A percentile compares a stretch with the other conserved stretches of the same genome.
These are phyloP conservation scores for Cichladusa arquata DNA, from an alignment of 2,113 vertebrate species.

Conservation along the genomic window DNA sequence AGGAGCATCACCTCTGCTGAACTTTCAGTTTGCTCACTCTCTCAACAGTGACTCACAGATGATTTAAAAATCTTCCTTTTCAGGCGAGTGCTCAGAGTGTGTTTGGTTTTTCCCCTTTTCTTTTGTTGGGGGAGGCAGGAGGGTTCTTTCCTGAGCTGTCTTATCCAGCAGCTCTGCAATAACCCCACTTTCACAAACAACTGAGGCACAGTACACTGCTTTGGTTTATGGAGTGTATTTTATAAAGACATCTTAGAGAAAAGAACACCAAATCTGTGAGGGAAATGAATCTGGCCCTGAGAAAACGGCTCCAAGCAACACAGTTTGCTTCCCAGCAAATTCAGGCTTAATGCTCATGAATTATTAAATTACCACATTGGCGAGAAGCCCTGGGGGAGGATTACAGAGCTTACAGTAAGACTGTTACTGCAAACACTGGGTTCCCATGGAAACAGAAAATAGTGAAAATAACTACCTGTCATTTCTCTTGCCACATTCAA, in stretches of 20 bases:
- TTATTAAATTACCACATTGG: constrained; percentile 49
- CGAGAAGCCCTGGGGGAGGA: constrained; percentile 1
- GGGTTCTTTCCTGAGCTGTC: neutral
- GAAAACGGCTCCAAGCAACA: constrained; percentile 33
- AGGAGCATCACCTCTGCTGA: neutral
- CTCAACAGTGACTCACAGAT: neutral
- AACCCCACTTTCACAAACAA: neutral
- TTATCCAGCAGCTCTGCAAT: neutral
- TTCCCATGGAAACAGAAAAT: constrained; percentile 63
- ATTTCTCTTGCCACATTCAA: constrained; percentile 17
- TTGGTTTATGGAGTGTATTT: constrained; percentile 18
- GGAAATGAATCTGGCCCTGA: constrained; percentile 40
- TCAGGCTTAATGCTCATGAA: constrained; percentile 41
- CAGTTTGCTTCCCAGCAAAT: constrained; percentile 33
- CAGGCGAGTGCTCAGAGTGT: neutral
- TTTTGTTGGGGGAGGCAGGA: neutral
- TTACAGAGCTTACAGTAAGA: constrained; percentile 41
- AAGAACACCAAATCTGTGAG: constrained; percentile 24
- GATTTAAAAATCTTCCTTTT: neutral
- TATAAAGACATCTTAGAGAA: constrained; percentile 41
- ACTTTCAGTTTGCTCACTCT: neutral
- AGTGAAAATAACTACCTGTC: constrained; percentile 60
- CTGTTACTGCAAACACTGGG: constrained; percentile 38
- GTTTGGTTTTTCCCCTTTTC: neutral
- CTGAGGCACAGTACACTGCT: neutral